A percentile compares a stretch with the other conserved stretches of the same genome.
These are phyloP conservation scores for Agapornis canus DNA, from an alignment of 2,797 vertebrate species.

Conservation along the genomic window DNA sequence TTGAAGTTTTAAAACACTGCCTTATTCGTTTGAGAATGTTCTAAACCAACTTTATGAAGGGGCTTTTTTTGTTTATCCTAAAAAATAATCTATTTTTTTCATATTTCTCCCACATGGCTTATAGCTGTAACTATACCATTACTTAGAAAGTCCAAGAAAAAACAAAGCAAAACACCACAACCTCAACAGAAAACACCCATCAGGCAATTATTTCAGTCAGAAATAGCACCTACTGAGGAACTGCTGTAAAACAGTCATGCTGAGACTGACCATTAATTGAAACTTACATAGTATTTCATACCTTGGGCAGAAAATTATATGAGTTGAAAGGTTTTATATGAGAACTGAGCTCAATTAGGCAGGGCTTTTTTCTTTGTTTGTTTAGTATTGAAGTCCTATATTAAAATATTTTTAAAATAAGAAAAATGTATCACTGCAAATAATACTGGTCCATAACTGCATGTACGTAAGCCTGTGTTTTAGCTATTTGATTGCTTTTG, in stretches of 20 bases:
- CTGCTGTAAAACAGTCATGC: background rate
- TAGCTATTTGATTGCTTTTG: background rate
- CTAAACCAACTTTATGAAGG: background rate
- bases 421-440: background rate
- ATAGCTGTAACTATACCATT: background rate
- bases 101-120: background rate
- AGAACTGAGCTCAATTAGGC: background rate
- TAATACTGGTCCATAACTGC: background rate
- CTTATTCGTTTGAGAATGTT: background rate
- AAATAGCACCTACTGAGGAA: background rate
- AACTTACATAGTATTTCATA: background rate
- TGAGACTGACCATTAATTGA: background rate
- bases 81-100: background rate
- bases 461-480: background rate
- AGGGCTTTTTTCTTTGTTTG: background rate
- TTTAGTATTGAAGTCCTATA: background rate
- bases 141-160: background rate
- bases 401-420: background rate
- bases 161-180: background rate
- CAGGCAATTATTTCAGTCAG: background rate
- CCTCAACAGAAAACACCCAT: background rate
- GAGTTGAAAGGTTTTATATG: background rate
- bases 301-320: background rate
- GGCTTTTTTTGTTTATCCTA: background rate
- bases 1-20: slow-evolving; percentile 21